Conservation (phyloP, 2,888 invertebrate genomes). For the Pandemis heparana region DNA sequence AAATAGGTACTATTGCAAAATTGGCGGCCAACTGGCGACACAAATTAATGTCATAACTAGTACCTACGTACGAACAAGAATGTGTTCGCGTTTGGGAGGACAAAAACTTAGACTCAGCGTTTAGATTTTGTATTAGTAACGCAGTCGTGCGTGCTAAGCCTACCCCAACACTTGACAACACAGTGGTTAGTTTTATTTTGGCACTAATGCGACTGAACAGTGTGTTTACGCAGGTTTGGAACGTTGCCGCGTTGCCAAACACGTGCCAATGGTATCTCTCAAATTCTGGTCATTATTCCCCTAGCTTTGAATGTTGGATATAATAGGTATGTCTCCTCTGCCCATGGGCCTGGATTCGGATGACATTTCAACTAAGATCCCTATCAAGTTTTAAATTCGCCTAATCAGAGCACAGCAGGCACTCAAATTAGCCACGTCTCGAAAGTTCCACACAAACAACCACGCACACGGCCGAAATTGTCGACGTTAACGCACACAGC, state of each 20-base stretch:
- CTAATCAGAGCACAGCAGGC: not conserved
- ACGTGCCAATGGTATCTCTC: not conserved
- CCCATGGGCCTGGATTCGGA: not conserved
- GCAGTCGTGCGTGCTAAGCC: slow-evolving; percentile 9
- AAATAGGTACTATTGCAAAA: too few relatives aligned
- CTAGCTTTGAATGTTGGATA: not conserved
- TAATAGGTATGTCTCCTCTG: not conserved
- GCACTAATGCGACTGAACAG: slow-evolving; percentile 24
- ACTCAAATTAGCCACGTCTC: slow-evolving; percentile 2
- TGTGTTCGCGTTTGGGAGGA: too few relatives aligned
- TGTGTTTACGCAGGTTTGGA: slow-evolving; percentile 17
- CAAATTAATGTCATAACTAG: not conserved
- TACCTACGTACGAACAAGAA: too few relatives aligned
- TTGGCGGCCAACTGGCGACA: not conserved
- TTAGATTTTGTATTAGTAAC: not conserved
- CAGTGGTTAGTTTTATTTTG: slow-evolving; percentile 29
- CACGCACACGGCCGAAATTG: slow-evolving; percentile 3
- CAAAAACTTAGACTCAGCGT: too few relatives aligned
- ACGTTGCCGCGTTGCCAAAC: not conserved
- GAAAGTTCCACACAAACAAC: not conserved
- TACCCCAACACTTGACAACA: slow-evolving; percentile 30
- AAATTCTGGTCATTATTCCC: not conserved
- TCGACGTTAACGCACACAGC: slow-evolving; percentile 6
- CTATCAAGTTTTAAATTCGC: not conserved
- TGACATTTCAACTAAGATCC: not conserved